These are phyloP conservation scores for Myzus persicae DNA, from an alignment of 1,140 invertebrate species.

Conservation along the genomic window DNA sequence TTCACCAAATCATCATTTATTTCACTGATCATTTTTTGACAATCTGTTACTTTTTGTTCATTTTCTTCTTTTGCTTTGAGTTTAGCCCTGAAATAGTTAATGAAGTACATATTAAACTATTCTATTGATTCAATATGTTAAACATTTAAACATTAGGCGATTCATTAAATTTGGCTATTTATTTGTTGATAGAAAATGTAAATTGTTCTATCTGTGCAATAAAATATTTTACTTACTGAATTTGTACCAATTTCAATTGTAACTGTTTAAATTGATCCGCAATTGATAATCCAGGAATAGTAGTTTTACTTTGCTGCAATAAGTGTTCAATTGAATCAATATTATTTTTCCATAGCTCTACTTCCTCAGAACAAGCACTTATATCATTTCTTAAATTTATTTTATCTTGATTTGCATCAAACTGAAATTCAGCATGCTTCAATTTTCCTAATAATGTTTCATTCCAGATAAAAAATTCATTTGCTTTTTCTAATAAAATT, in stretches of 20 bases:
- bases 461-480: conserved; percentile 81
- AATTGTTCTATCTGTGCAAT: not conserved
- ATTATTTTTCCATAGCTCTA: conserved; percentile 76
- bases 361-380: conserved; percentile 63
- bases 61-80: conserved; percentile 34
- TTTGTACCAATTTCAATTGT: not conserved
- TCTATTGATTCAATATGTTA: not conserved
- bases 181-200: not conserved
- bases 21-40: not conserved
- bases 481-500: conserved; percentile 81
- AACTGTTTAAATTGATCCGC: not conserved
- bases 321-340: conserved; percentile 74
- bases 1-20: not conserved
- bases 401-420: conserved; percentile 77
- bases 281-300: conserved; percentile 70
- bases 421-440: conserved; percentile 79
- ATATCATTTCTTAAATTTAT: conserved; percentile 73
- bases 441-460: conserved; percentile 82
- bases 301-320: conserved; percentile 67
- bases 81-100: conserved; percentile 66
- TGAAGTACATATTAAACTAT: not conserved
- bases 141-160: not conserved
- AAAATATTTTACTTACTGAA: conserved; percentile 61
- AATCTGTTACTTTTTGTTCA: conserved; percentile 44
- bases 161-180: not conserved